Percentiles rank a stretch among this genome's conserved stretches.
Evolutionary conservation across 2,797 vertebrate genomes (phyloP).

Genomic region (Yasuhikotakia modesta): DNA sequence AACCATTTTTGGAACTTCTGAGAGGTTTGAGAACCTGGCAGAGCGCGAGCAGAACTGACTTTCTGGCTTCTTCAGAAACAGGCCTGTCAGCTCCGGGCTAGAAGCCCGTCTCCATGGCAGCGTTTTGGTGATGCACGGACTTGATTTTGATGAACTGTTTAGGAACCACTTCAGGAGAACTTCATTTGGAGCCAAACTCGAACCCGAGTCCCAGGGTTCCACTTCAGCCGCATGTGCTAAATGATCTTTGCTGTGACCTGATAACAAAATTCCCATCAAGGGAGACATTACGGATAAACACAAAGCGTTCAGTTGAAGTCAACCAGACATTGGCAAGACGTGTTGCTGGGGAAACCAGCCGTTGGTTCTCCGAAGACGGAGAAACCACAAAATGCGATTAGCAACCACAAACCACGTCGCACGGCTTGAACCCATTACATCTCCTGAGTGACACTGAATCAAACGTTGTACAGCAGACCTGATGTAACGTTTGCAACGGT

Average conservation of each 20-base stretch:
- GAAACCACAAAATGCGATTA: slow-evolving; percentile 55
- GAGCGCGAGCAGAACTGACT: not conserved
- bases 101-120: slow-evolving; percentile 45
- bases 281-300: slow-evolving; percentile 25
- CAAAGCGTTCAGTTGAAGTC: slow-evolving; percentile 43
- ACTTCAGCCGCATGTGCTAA: slow-evolving; percentile 9
- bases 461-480: slow-evolving; percentile 34
- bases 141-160: slow-evolving; percentile 31
- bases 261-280: slow-evolving; percentile 28
- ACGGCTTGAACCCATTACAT: slow-evolving; percentile 35
- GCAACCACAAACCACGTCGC: slow-evolving; percentile 46
- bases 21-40: slow-evolving; percentile 37
- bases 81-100: slow-evolving; percentile 37
- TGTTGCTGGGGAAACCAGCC: not conserved
- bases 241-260: slow-evolving; percentile 5
- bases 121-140: slow-evolving; percentile 38
- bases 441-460: slow-evolving; percentile 43
- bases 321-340: slow-evolving; percentile 43
- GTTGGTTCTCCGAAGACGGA: slow-evolving; percentile 28
- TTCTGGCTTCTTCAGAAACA: slow-evolving; percentile 22
- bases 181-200: slow-evolving; percentile 26
- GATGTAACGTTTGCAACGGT: slow-evolving; percentile 29
- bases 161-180: slow-evolving; percentile 18
- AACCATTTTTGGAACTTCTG: no score
- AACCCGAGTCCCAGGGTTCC: not conserved